These are phyloP conservation scores for Hydrophis major DNA, from an alignment of 2,797 vertebrate species.

Conservation along the genomic window DNA sequence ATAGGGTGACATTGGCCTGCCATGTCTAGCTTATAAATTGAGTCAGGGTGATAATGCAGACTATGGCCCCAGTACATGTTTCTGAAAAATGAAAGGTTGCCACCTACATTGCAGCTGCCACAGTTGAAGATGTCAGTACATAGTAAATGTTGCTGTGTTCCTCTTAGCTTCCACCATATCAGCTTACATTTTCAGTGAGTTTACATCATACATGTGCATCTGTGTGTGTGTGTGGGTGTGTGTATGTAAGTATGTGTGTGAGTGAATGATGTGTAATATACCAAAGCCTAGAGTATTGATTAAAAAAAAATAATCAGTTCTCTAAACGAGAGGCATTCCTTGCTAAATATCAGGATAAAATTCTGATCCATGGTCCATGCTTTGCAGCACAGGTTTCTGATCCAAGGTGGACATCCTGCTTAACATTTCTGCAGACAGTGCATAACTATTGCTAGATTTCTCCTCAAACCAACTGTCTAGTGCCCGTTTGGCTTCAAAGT, in stretches of 20 bases:
- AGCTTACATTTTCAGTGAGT: slow-evolving; percentile 74
- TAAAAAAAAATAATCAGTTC: slow-evolving; percentile 74
- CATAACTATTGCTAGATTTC: slow-evolving; percentile 88
- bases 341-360: slow-evolving; percentile 85
- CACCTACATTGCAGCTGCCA: slow-evolving; percentile 73
- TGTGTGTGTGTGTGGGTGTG: slow-evolving; percentile 51
- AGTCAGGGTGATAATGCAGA: slow-evolving; percentile 58
- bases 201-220: slow-evolving; percentile 71
- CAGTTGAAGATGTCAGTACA: slow-evolving; percentile 65
- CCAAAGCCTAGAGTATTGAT: slow-evolving; percentile 80
- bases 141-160: slow-evolving; percentile 62
- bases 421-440: slow-evolving; percentile 83
- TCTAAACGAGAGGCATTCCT: slow-evolving; percentile 61
- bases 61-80: slow-evolving; percentile 68
- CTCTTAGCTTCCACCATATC: slow-evolving; percentile 72
- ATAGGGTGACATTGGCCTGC: slow-evolving; percentile 67
- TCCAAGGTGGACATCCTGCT: slow-evolving; percentile 85
- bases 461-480: slow-evolving; percentile 98
- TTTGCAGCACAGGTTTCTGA: slow-evolving; percentile 83
- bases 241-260: slow-evolving; percentile 36
- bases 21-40: slow-evolving; percentile 67
- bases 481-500: slow-evolving; percentile 90
- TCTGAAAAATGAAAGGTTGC: slow-evolving; percentile 69
- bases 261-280: slow-evolving; percentile 71
- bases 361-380: slow-evolving; percentile 82